A percentile compares a stretch with the other conserved stretches of the same genome.
phyloP scores from a whole-genome alignment of 2,113 vertebrate species.

The Cettia cetti region DNA sequence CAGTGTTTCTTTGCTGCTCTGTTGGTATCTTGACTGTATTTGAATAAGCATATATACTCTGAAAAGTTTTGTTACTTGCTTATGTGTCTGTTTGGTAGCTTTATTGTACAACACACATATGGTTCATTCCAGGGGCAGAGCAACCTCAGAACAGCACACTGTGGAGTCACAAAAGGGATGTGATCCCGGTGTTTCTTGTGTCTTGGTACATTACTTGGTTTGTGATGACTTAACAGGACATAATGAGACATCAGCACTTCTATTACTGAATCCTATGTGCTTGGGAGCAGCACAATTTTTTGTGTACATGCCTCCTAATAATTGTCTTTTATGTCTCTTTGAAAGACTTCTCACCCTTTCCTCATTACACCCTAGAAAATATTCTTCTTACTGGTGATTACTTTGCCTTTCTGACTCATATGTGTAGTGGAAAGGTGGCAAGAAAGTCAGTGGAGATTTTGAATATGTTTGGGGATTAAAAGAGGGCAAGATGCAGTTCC shows the following conservation, averaged over 20 bases:
- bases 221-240: not conserved
- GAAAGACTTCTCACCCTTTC: not conserved
- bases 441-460: not conserved
- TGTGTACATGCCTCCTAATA: not conserved
- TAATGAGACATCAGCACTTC: not conserved
- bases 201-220: not conserved
- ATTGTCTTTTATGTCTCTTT: not conserved
- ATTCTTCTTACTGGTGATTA: not conserved
- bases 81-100: not conserved
- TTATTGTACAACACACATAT: rapidly evolving
- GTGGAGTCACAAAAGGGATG: not conserved
- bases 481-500: not conserved
- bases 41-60: not conserved
- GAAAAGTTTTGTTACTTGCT: not conserved
- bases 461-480: not conserved
- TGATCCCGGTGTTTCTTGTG: not conserved
- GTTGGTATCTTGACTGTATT: not conserved
- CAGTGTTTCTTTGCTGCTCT: not conserved
- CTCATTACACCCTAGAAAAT: not conserved
- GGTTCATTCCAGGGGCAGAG: not conserved
- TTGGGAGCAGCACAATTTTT: not conserved
- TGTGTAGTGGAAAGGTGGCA: not conserved
- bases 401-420: not conserved
- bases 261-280: not conserved
- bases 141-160: not conserved